Conservation (phyloP, 2,888 invertebrate species). For the Lasioglossum calceatum region DNA sequence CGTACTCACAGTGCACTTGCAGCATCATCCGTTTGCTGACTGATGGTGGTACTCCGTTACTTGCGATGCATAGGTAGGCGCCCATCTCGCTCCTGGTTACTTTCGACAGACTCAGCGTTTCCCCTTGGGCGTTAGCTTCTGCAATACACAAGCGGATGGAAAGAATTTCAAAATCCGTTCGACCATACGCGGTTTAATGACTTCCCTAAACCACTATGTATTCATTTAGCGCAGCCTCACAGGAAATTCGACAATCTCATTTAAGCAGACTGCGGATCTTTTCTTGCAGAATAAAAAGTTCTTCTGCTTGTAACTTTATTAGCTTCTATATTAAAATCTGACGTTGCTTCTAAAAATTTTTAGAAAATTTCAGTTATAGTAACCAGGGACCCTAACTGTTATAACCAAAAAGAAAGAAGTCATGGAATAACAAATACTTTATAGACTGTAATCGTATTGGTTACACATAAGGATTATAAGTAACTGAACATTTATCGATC, state of each 20-base stretch:
- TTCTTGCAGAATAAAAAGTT: too few relatives aligned
- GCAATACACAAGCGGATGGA: constrained; percentile 72
- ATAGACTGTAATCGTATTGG: too few relatives aligned
- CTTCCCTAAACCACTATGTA: not conserved
- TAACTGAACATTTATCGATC: too few relatives aligned
- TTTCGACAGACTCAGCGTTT: constrained; percentile 92
- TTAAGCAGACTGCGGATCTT: not conserved
- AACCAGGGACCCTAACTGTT: too few relatives aligned
- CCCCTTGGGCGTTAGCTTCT: constrained; percentile 91
- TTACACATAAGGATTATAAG: too few relatives aligned
- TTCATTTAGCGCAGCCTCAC: not conserved
- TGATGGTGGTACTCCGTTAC: constrained; percentile 94
- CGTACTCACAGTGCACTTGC: constrained; percentile 93
- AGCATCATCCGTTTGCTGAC: constrained; percentile 96
- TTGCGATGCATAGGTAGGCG: constrained; percentile 94
- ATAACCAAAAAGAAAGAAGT: too few relatives aligned
- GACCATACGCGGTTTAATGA: not conserved
- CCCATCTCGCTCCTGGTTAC: constrained; percentile 96
- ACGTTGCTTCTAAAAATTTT: too few relatives aligned
- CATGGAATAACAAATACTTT: too few relatives aligned
- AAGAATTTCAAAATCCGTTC: constrained; percentile 21
- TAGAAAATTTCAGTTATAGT: too few relatives aligned
- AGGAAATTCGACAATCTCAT: not conserved
- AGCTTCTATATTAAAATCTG: too few relatives aligned
- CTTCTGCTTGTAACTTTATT: too few relatives aligned